Evolutionary conservation across 2,888 invertebrate genomes (phyloP).

Genomic region (Troglohyphantes excavatus): DNA sequence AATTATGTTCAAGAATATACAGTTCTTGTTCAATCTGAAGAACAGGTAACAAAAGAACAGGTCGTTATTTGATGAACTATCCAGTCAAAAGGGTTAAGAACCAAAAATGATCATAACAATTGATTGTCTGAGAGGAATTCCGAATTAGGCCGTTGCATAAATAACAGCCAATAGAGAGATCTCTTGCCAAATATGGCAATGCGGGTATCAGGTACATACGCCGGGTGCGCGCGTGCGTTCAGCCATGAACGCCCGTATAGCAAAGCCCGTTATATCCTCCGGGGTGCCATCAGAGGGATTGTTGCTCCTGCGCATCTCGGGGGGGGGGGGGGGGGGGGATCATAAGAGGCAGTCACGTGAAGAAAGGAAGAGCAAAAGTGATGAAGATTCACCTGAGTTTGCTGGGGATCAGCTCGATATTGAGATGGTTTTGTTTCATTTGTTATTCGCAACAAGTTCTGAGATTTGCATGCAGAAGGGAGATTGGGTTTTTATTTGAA

Average conservation of each 20-base stretch:
- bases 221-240: conserved; percentile 31
- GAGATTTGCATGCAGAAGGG: too few relatives aligned
- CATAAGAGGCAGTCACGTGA: conserved; percentile 52
- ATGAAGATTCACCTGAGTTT: conserved; percentile 51
- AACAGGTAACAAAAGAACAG: too few relatives aligned
- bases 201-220: not conserved
- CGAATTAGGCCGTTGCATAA: too few relatives aligned
- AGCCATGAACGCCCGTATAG: conserved; percentile 29
- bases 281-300: conserved; percentile 46
- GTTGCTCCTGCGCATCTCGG: conserved; percentile 39
- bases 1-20: too few relatives aligned
- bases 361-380: conserved; percentile 21
- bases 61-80: too few relatives aligned
- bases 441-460: too few relatives aligned
- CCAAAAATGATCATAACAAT: too few relatives aligned
- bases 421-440: not conserved
- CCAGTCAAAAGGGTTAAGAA: too few relatives aligned
- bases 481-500: too few relatives aligned
- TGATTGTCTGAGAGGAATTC: too few relatives aligned
- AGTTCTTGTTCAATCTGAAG: too few relatives aligned
- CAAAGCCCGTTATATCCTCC: not conserved
- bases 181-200: not conserved
- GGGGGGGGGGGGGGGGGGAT: conserved; percentile 56
- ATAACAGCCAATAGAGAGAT: too few relatives aligned
- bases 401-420: conserved; percentile 35